A percentile compares a stretch with the other conserved stretches of the same genome.
Evolutionary conservation across 64 coral and sea anemone species (phyloP).

Genomic region (Montipora capricornis): DNA sequence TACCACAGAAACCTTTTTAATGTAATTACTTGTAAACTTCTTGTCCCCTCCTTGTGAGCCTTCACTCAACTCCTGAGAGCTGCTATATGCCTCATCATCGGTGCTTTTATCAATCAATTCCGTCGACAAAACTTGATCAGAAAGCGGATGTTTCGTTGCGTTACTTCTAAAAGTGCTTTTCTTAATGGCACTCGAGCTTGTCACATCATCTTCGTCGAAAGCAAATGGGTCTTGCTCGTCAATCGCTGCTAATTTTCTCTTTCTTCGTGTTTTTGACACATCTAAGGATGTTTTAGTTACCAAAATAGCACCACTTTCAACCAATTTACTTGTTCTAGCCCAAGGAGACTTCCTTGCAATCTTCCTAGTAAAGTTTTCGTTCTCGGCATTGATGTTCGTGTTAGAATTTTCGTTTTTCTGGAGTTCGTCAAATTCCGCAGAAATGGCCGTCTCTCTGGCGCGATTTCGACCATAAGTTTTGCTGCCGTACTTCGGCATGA

Average conservation of each 20-base stretch:
- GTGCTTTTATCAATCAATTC: conserved; percentile 85
- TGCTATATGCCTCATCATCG: conserved; percentile 96
- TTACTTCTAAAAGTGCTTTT: conserved; percentile 20
- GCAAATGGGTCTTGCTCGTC: conserved; percentile 89
- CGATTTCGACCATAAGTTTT: conserved; percentile 88
- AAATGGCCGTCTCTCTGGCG: conserved; percentile 59
- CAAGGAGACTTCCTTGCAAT: conserved; percentile 83
- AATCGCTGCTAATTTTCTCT: conserved; percentile 53
- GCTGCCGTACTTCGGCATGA: conserved; percentile 88
- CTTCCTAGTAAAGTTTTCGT: conserved; percentile 59
- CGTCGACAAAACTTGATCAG: conserved; percentile 16
- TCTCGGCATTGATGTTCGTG: neutral
- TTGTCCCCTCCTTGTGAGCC: conserved; percentile 40
- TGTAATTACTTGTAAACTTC: neutral
- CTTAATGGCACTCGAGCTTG: conserved; percentile 9
- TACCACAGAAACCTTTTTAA: conserved; percentile 42
- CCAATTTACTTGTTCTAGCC: conserved; percentile 73
- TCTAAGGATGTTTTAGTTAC: conserved; percentile 24
- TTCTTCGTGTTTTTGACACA: conserved; percentile 53
- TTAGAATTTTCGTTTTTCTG: conserved; percentile 65
- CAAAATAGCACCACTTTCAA: conserved; percentile 54
- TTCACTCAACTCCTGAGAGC: conserved; percentile 87
- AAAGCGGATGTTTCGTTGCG: conserved; percentile 16
- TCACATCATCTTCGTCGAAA: conserved; percentile 83
- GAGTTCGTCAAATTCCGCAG: conserved; percentile 82